Conservation (phyloP, 2,797 vertebrate genomes). For the Geotrypetes seraphini region DNA sequence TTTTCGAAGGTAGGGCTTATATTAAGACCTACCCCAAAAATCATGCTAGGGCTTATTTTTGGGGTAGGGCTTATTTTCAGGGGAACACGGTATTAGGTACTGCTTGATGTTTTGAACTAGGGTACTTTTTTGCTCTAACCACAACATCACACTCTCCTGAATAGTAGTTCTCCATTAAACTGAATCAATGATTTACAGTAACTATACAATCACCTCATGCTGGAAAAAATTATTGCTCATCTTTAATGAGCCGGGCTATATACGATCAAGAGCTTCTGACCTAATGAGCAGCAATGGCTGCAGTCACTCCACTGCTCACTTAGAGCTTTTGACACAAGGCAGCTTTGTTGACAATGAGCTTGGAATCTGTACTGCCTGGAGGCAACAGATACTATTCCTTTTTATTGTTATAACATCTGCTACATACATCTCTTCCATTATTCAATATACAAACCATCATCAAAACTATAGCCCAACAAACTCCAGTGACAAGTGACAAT, state of each 20-base stretch:
- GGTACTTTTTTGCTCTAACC: too few species aligned
- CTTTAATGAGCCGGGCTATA: background rate
- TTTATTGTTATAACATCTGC: constrained; percentile 40
- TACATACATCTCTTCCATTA: constrained; percentile 41
- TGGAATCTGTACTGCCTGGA: constrained; percentile 14
- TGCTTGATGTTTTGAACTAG: too few species aligned
- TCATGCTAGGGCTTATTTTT: too few species aligned
- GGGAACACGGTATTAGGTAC: too few species aligned
- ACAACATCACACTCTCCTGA: too few species aligned
- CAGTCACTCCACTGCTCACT: background rate
- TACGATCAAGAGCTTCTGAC: background rate
- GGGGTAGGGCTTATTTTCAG: too few species aligned
- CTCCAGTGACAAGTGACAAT: background rate
- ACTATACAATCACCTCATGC: background rate
- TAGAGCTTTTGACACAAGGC: constrained; percentile 15
- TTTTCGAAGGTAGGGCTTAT: too few species aligned
- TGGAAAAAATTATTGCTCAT: background rate
- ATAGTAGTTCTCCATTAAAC: constrained; percentile 6
- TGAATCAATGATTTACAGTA: background rate
- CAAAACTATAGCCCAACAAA: too few species aligned
- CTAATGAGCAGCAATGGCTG: background rate
- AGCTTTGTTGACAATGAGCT: constrained; percentile 23
- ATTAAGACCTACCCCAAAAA: too few species aligned
- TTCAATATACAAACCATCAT: constrained; percentile 8
- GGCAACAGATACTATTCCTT: constrained; percentile 30